Evolutionary conservation across 23 tunicate genomes (phyloP), one percentile per base, ranked within the genome.

Genomic region (Trididemnum miniatum): DNA sequence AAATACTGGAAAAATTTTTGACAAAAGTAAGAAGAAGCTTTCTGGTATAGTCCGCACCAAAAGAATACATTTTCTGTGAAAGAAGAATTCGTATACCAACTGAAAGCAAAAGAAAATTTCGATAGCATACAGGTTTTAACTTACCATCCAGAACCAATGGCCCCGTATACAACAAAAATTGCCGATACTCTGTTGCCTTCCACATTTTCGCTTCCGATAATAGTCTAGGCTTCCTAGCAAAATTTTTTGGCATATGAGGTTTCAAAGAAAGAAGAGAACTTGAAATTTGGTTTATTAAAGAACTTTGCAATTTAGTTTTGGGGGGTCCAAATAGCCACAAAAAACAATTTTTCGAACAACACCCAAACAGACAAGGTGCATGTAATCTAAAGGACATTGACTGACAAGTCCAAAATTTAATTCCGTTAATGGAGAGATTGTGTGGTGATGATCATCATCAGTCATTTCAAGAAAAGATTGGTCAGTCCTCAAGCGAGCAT

Each of bases 181-280:
- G 82, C 1, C 89, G 77, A 28, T 57, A 85, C 39, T 85, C 89
- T 22, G 89, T 85, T 1, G 89, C 89, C 31, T 85, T 85, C 89
- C 89, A 85, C 37, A 35, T 44, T 33, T 85, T 80, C 0, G 64
- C 50, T 66, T 85, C 89, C 18, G 65, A 26, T 22, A 85, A 38
- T 2, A 81, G 36, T n/a, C 88, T 34, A 38, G 81, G 81, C 59
- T 62, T 74, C 38, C 88, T 60, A 1, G 83, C 77, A 85, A 85
- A 85, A 0, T 34, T 1, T 36, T 31, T 39, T 26, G 89, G 83
- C 30, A 85, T 31, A 59, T 30, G 65, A 0, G 50, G 30, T 50
- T 31, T 65, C 65, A 65, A 0, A 29, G 51, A 25, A 30, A 63
- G 1, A 0, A 85, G 51, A 2, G 59, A 22, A 20, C 37, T 51